Percentiles rank a stretch among this genome's conserved stretches.
Conservation (phyloP, 1,140 invertebrate genomes). For the Macrostomum lignano region DNA sequence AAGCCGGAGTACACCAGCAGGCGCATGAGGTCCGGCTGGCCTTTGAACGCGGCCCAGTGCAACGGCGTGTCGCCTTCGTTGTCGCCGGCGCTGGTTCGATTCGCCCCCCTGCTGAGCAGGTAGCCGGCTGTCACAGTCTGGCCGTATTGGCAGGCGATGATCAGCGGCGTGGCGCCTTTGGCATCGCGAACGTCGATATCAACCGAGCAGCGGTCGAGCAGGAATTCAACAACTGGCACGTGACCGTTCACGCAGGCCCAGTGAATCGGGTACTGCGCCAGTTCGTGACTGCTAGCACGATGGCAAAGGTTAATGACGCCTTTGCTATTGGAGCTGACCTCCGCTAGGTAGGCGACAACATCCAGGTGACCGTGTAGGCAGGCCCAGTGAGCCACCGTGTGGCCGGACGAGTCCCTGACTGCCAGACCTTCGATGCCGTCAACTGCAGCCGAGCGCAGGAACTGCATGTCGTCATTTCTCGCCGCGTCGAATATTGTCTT, state of each 20-base stretch:
- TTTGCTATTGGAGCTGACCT: too few species aligned
- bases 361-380: too few species aligned
- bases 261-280: slow-evolving; percentile 58
- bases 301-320: slow-evolving; percentile 50
- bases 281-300: slow-evolving; percentile 50
- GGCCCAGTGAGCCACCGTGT: too few species aligned
- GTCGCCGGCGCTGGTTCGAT: slow-evolving; percentile 49
- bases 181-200: slow-evolving; percentile 58
- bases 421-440: too few species aligned
- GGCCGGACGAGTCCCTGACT: too few species aligned
- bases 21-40: slow-evolving; percentile 52
- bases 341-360: too few species aligned
- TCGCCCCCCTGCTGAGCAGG: slow-evolving; percentile 54
- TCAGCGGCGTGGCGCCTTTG: slow-evolving; percentile 57
- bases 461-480: too few species aligned
- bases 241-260: slow-evolving; percentile 63
- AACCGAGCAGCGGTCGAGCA: slow-evolving; percentile 41
- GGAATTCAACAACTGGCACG: slow-evolving; percentile 30
- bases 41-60: slow-evolving; percentile 73
- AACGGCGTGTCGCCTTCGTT: slow-evolving; percentile 66
- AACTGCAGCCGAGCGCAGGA: too few species aligned
- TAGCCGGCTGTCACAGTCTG: slow-evolving; percentile 57
- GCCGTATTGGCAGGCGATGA: slow-evolving; percentile 69
- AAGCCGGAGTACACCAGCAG: slow-evolving; percentile 60
- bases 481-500: too few species aligned